A percentile compares a stretch with the other conserved stretches of the same genome.
These are phyloP conservation scores for Amazona ochrocephala DNA, from an alignment of 2,797 vertebrate species.

Conservation along the genomic window DNA sequence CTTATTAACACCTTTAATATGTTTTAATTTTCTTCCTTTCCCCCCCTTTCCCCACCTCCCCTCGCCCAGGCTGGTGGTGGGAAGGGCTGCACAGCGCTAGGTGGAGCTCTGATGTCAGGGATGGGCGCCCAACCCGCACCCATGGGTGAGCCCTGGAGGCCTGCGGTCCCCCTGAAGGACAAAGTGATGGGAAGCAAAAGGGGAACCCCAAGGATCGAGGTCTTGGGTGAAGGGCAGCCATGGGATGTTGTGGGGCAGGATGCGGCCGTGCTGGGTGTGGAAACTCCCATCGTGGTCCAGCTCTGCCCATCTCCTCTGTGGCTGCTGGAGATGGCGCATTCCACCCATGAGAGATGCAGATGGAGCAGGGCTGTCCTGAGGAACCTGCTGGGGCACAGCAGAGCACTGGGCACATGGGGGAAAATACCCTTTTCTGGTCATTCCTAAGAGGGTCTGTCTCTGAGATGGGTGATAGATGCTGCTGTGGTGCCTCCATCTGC, in stretches of 20 bases:
- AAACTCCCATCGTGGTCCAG: rapidly evolving
- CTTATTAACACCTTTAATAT: conserved; percentile 66
- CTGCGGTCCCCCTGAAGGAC: rapidly evolving
- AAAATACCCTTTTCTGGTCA: not conserved
- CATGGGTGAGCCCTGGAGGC: rapidly evolving
- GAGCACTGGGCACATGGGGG: not conserved
- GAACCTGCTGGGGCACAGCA: rapidly evolving
- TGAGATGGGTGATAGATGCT: not conserved
- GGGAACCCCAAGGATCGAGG: rapidly evolving
- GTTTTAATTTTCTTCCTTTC: conserved; percentile 59
- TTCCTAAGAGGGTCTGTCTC: not conserved
- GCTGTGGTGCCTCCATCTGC: not conserved
- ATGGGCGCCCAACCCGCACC: not conserved
- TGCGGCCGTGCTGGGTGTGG: rapidly evolving
- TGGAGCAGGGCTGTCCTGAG: not conserved
- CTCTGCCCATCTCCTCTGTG: not conserved
- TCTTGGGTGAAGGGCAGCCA: rapidly evolving
- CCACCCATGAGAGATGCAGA: rapidly evolving
- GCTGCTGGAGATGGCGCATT: rapidly evolving
- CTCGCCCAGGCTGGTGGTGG: not conserved
- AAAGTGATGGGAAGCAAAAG: rapidly evolving
- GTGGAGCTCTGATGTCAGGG: conserved; percentile 82
- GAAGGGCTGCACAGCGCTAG: conserved; percentile 72
- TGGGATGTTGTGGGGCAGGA: not conserved
- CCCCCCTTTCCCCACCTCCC: rapidly evolving